Conservation (phyloP, 2,888 invertebrate species). For the Microdon myrmicae region DNA sequence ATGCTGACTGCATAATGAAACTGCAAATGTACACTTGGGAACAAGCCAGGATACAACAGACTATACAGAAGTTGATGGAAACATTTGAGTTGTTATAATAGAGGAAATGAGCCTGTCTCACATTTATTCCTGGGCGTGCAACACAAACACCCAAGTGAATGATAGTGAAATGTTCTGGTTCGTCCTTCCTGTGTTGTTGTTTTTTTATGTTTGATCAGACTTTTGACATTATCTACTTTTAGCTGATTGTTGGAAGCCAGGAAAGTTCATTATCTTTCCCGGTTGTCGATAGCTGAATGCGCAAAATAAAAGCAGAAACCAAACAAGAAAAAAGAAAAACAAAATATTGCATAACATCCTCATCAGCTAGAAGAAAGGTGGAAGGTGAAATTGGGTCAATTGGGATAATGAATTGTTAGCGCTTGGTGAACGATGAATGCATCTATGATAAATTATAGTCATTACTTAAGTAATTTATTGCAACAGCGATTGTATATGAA, state of each 20-base stretch:
- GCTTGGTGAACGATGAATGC: not conserved
- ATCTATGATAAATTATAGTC: too few relatives aligned
- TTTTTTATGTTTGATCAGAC: constrained; percentile 21
- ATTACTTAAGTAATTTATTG: too few relatives aligned
- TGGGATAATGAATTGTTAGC: constrained; percentile 15
- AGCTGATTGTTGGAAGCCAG: constrained; percentile 17
- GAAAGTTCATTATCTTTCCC: constrained; percentile 12
- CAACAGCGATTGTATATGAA: too few relatives aligned
- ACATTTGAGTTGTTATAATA: not conserved
- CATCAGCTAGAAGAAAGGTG: constrained; percentile 30
- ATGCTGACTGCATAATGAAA: constrained; percentile 33
- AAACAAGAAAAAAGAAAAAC: constrained; percentile 13
- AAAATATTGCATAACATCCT: too few relatives aligned
- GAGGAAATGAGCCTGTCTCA: constrained; percentile 10
- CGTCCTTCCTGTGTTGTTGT: constrained; percentile 16
- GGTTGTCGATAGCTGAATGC: not conserved
- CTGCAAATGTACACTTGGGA: constrained; percentile 21
- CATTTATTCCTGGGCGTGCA: constrained; percentile 1
- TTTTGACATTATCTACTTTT: constrained; percentile 28
- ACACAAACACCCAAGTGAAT: not conserved
- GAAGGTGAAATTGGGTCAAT: constrained; percentile 39
- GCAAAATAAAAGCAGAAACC: constrained; percentile 9
- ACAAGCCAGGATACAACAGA: not conserved
- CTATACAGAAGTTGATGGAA: too few relatives aligned
- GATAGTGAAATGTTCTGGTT: constrained; percentile 8